Evolutionary conservation across 2,113 vertebrate genomes (phyloP).

Genomic region (Tupaia tana): DNA sequence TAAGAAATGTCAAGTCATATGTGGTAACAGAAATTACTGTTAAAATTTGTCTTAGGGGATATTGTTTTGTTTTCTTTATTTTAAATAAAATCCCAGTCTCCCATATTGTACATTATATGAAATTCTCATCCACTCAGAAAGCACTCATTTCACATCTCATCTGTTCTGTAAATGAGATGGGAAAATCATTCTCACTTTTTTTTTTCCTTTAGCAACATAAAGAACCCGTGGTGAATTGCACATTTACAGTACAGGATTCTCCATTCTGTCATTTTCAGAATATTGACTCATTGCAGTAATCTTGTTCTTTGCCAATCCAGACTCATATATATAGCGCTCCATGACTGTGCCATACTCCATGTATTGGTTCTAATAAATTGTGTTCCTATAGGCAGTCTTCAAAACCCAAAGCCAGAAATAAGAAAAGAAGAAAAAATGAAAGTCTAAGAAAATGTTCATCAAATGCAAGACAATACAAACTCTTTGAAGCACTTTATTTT

Average conservation of each 20-base stretch:
- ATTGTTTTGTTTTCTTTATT: neutral
- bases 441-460: neutral
- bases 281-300: neutral
- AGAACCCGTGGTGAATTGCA: conserved; percentile 5
- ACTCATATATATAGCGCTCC: neutral
- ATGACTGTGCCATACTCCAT: neutral
- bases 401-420: conserved; percentile 53
- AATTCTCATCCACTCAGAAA: conserved; percentile 59
- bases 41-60: conserved; percentile 38
- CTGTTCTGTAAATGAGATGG: conserved; percentile 57
- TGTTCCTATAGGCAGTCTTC: neutral
- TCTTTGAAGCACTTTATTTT: conserved; percentile 75
- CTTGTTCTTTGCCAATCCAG: conserved; percentile 24
- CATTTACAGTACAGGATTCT: neutral
- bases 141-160: conserved; percentile 67
- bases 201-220: neutral
- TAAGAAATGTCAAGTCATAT: neutral
- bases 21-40: conserved; percentile 26
- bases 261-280: conserved; percentile 51
- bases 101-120: neutral
- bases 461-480: conserved; percentile 65
- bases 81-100: conserved; percentile 55
- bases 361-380: conserved; percentile 56
- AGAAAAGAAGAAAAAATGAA: conserved; percentile 60
- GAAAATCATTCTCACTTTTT: neutral